Conservation (phyloP, 2,113 vertebrate genomes). For the Oriolus oriolus region DNA sequence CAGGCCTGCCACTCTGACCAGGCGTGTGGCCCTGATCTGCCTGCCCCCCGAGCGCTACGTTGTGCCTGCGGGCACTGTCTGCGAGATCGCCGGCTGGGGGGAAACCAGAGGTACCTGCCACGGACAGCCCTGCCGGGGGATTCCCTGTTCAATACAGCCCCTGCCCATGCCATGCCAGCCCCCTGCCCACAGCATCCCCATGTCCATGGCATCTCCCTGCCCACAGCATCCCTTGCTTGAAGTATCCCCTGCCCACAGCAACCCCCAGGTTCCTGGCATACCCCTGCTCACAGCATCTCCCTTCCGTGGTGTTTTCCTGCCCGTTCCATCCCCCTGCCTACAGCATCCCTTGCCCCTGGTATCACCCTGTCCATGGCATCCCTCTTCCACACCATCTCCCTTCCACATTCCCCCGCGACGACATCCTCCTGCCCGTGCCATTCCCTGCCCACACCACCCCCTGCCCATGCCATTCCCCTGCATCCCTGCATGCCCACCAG, state of each 20-base stretch:
- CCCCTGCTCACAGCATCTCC: background rate
- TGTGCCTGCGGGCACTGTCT: constrained; percentile 78
- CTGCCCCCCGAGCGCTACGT: constrained; percentile 88
- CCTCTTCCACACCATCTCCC: background rate
- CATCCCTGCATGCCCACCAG: background rate
- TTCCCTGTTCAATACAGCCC: background rate
- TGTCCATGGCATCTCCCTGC: background rate
- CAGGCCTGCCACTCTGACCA: constrained; percentile 83
- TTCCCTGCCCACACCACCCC: background rate
- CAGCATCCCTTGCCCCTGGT: background rate
- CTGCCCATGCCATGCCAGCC: background rate
- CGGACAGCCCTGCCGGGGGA: accelerated
- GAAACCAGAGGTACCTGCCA: constrained; percentile 81
- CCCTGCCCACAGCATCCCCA: no score
- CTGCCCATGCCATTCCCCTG: no score
- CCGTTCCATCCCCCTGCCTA: background rate
- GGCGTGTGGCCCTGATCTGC: constrained; percentile 89
- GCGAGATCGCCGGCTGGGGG: constrained; percentile 95
- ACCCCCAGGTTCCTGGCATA: background rate
- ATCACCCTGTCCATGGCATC: background rate
- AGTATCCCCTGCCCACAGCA: background rate
- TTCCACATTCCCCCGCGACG: no score
- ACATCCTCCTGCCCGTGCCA: background rate
- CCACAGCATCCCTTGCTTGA: background rate
- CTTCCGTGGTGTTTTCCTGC: background rate